Evolutionary conservation across 2,888 invertebrate species (phyloP).

Genomic region (Mesopsocus fuscifrons): DNA sequence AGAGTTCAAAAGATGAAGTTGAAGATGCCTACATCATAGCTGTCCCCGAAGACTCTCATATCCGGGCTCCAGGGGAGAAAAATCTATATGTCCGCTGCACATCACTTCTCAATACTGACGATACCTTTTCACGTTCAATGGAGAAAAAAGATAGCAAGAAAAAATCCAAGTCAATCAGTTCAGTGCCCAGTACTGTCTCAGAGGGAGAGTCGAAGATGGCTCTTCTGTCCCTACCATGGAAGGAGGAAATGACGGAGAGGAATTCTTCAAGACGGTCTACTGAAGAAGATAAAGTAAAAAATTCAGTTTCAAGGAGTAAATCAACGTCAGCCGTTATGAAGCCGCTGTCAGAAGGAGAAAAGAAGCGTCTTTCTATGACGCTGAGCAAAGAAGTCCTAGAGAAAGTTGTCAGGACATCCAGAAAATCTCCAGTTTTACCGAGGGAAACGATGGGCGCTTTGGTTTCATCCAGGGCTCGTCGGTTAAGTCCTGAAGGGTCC

Average conservation of each 20-base stretch:
- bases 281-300: constrained; percentile 9
- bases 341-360: constrained; percentile 43
- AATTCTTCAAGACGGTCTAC: constrained; percentile 11
- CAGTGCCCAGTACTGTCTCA: constrained; percentile 23
- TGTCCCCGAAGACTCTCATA: constrained; percentile 26
- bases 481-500: constrained; percentile 21
- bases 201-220: constrained; percentile 8
- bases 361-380: constrained; percentile 48
- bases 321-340: constrained; percentile 14
- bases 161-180: constrained; percentile 37
- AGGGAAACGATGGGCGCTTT: constrained; percentile 39
- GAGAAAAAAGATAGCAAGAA: constrained; percentile 25
- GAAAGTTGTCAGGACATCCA: constrained; percentile 31
- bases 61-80: constrained; percentile 15
- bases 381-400: constrained; percentile 53
- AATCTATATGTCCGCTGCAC: constrained; percentile 27
- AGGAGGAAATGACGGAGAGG: constrained; percentile 10
- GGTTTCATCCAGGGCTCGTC: constrained; percentile 31
- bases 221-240: constrained; percentile 6
- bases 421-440: constrained; percentile 19
- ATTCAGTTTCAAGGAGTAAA: constrained; percentile 11
- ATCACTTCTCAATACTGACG: constrained; percentile 23
- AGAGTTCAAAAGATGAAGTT: constrained; percentile 18
- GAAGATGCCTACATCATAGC: constrained; percentile 39
- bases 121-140: constrained; percentile 20